Conservation (phyloP, 2,888 invertebrate species). For the Lochmaea capreae region DNA sequence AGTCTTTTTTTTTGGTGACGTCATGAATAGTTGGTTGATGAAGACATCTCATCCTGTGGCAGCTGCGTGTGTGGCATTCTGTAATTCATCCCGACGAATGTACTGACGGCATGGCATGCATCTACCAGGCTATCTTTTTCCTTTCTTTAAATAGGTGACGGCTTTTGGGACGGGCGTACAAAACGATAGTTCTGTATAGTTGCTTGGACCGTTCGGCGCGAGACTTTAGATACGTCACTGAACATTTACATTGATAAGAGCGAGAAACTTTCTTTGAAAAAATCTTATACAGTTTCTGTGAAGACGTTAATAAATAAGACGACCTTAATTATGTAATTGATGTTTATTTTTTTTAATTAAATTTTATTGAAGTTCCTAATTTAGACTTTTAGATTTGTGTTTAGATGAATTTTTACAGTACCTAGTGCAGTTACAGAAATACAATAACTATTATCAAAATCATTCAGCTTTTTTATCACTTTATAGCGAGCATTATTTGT, state of each 20-base stretch:
- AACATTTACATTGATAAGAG: background rate
- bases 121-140: conserved; percentile 33
- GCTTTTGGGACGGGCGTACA: conserved; percentile 16
- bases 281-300: too few species aligned
- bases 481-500: too few species aligned
- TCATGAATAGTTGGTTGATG: conserved; percentile 66
- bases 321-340: too few species aligned
- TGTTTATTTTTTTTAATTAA: too few species aligned
- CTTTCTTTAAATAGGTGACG: conserved; percentile 41
- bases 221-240: background rate
- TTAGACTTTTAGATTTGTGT: too few species aligned
- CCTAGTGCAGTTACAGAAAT: too few species aligned
- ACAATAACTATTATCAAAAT: too few species aligned
- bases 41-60: conserved; percentile 65
- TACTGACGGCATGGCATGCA: conserved; percentile 38
- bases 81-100: conserved; percentile 57
- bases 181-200: background rate
- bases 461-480: too few species aligned
- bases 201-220: background rate
- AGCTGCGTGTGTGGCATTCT: conserved; percentile 66
- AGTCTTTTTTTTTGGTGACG: conserved; percentile 56
- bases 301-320: too few species aligned
- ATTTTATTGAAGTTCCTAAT: too few species aligned
- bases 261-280: background rate
- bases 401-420: too few species aligned